phyloP scores from a whole-genome alignment of 2,888 invertebrate genomes.

The Tiphia femorata region DNA sequence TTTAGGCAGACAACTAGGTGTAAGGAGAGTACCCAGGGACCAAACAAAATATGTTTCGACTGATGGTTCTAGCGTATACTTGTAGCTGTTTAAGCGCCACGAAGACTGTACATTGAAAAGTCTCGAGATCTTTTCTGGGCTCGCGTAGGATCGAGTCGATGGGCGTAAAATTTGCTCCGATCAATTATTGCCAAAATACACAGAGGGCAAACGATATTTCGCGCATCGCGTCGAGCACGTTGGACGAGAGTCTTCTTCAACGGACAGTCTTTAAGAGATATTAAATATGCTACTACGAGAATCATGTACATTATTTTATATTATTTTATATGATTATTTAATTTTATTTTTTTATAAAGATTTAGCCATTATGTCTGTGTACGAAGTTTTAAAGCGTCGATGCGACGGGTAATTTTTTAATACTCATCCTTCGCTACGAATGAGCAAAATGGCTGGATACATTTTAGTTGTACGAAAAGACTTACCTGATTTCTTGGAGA shows the following conservation, averaged over 20 bases:
- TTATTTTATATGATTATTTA: conserved; percentile 61
- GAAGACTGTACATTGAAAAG: conserved; percentile 47
- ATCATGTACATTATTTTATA: conserved; percentile 58
- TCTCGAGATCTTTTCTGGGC: not conserved
- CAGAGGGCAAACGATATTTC: too few species aligned
- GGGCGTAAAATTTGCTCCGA: too few species aligned
- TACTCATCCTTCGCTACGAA: conserved; percentile 52
- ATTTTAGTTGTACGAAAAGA: conserved; percentile 42
- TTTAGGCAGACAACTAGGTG: conserved; percentile 41
- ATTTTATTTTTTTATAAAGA: conserved; percentile 62
- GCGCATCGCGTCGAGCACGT: not conserved
- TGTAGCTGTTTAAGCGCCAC: conserved; percentile 53
- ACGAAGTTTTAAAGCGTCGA: conserved; percentile 22
- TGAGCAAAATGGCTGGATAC: conserved; percentile 50
- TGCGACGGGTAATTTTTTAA: conserved; percentile 39
- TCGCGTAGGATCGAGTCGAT: too few species aligned
- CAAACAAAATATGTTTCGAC: conserved; percentile 59
- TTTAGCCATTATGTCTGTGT: conserved; percentile 48
- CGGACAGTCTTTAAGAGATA: conserved; percentile 36
- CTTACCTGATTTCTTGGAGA: conserved; percentile 39
- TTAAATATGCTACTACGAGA: conserved; percentile 42
- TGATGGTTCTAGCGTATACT: conserved; percentile 65
- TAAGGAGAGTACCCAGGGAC: conserved; percentile 61
- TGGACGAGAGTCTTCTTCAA: conserved; percentile 13
- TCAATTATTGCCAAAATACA: too few species aligned